A percentile compares a stretch with the other conserved stretches of the same genome.
Evolutionary conservation across 2,888 invertebrate species (phyloP).

Genomic region (Sinelater perroti): DNA sequence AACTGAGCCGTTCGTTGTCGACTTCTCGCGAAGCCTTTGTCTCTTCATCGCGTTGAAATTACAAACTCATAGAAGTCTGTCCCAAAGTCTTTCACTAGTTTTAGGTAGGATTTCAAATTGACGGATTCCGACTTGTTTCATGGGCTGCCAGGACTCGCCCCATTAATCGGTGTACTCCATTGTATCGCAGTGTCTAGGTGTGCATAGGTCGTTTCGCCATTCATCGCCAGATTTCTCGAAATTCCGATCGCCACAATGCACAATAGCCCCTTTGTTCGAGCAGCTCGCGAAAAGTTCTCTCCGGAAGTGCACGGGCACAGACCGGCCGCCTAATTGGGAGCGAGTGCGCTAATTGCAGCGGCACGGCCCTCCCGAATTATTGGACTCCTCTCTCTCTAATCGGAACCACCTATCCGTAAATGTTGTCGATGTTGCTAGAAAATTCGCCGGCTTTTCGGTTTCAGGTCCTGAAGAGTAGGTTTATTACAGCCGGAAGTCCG

Average conservation of each 20-base stretch:
- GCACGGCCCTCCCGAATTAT: too few species aligned
- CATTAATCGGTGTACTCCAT: constrained; percentile 36
- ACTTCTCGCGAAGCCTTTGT: constrained; percentile 23
- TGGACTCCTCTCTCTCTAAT: too few species aligned
- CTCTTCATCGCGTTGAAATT: constrained; percentile 23
- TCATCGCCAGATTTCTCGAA: constrained; percentile 33
- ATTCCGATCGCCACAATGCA: constrained; percentile 33
- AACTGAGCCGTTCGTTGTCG: too few species aligned
- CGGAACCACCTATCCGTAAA: too few species aligned
- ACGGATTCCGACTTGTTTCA: constrained; percentile 33
- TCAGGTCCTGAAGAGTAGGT: too few species aligned
- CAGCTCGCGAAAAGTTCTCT: constrained; percentile 23
- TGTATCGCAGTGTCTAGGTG: constrained; percentile 39
- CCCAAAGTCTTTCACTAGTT: constrained; percentile 57
- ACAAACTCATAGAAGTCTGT: constrained; percentile 41
- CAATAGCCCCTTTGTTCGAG: constrained; percentile 25
- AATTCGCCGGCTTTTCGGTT: too few species aligned
- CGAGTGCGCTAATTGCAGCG: too few species aligned
- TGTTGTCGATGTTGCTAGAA: too few species aligned
- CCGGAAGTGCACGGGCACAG: too few species aligned
- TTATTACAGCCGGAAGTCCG: too few species aligned
- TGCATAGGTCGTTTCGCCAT: constrained; percentile 34
- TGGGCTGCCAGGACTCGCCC: constrained; percentile 36
- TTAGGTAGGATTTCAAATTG: constrained; percentile 43
- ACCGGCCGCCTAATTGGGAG: too few species aligned